Conservation (phyloP, 2,888 invertebrate species). For the Strigamia transsilvanica region DNA sequence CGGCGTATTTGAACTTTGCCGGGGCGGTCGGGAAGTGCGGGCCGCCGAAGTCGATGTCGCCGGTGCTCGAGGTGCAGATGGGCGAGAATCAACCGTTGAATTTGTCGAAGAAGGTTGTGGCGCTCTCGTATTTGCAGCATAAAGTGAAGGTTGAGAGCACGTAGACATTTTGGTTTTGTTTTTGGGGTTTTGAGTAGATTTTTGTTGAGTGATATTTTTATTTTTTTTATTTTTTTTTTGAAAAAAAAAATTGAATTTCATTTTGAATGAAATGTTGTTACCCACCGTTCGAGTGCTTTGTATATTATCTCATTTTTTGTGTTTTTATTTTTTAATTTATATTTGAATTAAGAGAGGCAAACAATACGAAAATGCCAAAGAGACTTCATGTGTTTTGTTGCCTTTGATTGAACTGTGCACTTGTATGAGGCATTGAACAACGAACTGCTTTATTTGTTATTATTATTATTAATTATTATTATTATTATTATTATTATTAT, state of each 20-base stretch:
- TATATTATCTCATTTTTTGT: neutral
- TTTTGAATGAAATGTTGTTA: slow-evolving; percentile 10
- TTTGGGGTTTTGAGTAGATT: neutral
- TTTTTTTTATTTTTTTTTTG: neutral
- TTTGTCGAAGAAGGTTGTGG: slow-evolving; percentile 86
- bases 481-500: neutral
- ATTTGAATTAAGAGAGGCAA: slow-evolving; percentile 34
- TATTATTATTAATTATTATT: slow-evolving; percentile 24
- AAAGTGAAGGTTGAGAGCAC: slow-evolving; percentile 18
- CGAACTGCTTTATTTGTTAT: slow-evolving; percentile 16
- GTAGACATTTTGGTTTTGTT: neutral
- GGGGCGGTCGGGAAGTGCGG: slow-evolving; percentile 60
- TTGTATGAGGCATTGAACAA: slow-evolving; percentile 29
- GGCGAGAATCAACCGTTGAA: slow-evolving; percentile 79
- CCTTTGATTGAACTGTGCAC: slow-evolving; percentile 16
- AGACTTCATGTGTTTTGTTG: slow-evolving; percentile 17
- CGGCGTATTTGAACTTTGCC: slow-evolving; percentile 60
- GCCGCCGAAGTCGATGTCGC: slow-evolving; percentile 68
- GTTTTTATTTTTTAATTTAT: neutral
- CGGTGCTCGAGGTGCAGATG: slow-evolving; percentile 78
- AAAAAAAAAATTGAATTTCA: slow-evolving; percentile 6
- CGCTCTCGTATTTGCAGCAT: slow-evolving; percentile 66
- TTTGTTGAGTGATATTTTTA: neutral
- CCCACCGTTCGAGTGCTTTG: slow-evolving; percentile 25
- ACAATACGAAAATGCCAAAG: neutral